phyloP scores from a whole-genome alignment of 2,113 vertebrate species.

The Phrynosoma platyrhinos region DNA sequence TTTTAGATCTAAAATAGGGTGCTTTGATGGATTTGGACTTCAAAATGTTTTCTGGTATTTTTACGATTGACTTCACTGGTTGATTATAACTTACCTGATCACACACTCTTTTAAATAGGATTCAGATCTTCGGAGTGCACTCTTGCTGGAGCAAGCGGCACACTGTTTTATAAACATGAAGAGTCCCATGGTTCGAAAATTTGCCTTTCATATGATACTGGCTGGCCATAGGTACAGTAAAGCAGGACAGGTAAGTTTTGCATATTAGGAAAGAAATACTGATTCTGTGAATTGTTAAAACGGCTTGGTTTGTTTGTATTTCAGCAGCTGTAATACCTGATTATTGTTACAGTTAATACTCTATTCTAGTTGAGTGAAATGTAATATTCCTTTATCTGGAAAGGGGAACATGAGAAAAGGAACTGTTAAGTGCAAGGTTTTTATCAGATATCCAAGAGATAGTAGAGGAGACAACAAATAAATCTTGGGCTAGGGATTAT shows the following conservation, averaged over 20 bases:
- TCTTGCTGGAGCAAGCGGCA: constrained; percentile 95
- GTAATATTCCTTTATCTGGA: not conserved
- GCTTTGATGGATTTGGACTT: not conserved
- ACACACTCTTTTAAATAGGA: constrained; percentile 80
- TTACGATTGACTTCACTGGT: not conserved
- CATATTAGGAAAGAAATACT: constrained; percentile 4
- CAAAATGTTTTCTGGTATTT: not conserved
- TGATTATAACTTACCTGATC: not conserved
- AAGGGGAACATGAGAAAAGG: too few species aligned
- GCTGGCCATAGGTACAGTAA: constrained; percentile 98
- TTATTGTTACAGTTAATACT: not conserved
- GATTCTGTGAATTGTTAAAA: not conserved
- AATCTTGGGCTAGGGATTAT: not conserved
- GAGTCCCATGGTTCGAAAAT: constrained; percentile 97
- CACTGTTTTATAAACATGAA: constrained; percentile 99
- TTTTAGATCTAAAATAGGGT: not conserved
- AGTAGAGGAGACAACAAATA: not conserved
- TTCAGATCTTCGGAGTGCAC: constrained; percentile 95
- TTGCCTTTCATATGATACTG: constrained; percentile 98
- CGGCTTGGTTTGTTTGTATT: not conserved
- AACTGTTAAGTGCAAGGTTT: not conserved
- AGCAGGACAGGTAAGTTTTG: constrained; percentile 90
- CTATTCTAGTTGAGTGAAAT: not conserved
- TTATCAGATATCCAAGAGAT: not conserved
- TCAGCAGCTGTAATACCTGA: not conserved